phyloP scores from a whole-genome alignment of 2,797 vertebrate genomes.

The Linurgus olivaceus region DNA sequence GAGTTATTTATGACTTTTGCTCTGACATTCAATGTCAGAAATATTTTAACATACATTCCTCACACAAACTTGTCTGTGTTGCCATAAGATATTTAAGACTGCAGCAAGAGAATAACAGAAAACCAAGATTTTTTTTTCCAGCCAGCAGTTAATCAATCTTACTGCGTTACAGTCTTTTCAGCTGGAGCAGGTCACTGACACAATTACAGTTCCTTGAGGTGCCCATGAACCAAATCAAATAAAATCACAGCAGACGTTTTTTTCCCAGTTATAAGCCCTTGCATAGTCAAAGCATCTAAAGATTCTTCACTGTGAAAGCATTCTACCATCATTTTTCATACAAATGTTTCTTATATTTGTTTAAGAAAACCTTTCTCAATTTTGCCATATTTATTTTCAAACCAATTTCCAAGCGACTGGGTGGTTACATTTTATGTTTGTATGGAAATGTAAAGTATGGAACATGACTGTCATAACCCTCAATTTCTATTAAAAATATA shows the following conservation, averaged over 20 bases:
- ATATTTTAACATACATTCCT: constrained; percentile 61
- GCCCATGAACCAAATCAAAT: constrained; percentile 50
- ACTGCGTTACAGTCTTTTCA: constrained; percentile 46
- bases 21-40: constrained; percentile 55
- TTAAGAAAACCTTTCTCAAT: constrained; percentile 21
- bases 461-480: constrained; percentile 19
- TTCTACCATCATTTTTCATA: neutral
- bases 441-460: constrained; percentile 53
- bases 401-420: neutral
- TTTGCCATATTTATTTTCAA: constrained; percentile 34
- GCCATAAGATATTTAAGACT: constrained; percentile 62
- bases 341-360: neutral
- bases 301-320: neutral
- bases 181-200: constrained; percentile 62
- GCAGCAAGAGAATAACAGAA: constrained; percentile 57
- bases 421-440: constrained; percentile 34
- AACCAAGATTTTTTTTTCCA: neutral
- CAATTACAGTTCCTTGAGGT: constrained; percentile 52
- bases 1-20: constrained; percentile 62
- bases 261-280: constrained; percentile 22
- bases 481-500: constrained; percentile 29
- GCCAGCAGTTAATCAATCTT: constrained; percentile 60
- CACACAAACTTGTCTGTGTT: constrained; percentile 44
- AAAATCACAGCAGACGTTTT: constrained; percentile 46
- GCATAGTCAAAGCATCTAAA: neutral